Evolutionary conservation across 2,888 invertebrate genomes (phyloP).

Genomic region (Meliscaeva auricollis): DNA sequence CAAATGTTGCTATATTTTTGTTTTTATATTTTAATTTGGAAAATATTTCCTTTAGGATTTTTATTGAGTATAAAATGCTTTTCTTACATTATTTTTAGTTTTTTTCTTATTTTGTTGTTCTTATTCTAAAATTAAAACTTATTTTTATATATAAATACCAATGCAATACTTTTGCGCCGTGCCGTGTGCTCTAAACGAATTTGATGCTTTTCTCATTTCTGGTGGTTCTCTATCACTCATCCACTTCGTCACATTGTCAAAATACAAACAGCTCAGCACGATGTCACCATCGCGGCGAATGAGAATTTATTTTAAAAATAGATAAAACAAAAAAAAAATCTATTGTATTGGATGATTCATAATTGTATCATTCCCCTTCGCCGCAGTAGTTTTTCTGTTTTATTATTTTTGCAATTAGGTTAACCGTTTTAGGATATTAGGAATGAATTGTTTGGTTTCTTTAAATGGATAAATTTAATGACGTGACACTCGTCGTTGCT

Average conservation of each 20-base stretch:
- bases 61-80: conserved; percentile 47
- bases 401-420: background rate
- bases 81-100: conserved; percentile 30
- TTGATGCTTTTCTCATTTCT: conserved; percentile 12
- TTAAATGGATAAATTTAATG: conserved; percentile 1
- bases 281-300: conserved; percentile 58
- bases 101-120: conserved; percentile 3
- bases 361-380: conserved; percentile 27
- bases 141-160: conserved; percentile 67
- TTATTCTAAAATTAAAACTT: conserved; percentile 63
- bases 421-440: background rate
- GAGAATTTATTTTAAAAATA: conserved; percentile 62
- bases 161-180: conserved; percentile 55
- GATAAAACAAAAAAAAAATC: conserved; percentile 23
- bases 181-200: conserved; percentile 29
- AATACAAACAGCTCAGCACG: conserved; percentile 43
- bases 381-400: conserved; percentile 31
- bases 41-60: conserved; percentile 38
- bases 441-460: background rate
- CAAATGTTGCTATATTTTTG: conserved; percentile 49
- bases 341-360: conserved; percentile 57
- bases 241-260: conserved; percentile 42
- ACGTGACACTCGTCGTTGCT: background rate
- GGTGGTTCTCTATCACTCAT: conserved; percentile 12
- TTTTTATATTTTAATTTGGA: conserved; percentile 8